Percentiles rank a stretch among this genome's conserved stretches.
phyloP scores from a whole-genome alignment of 2,888 invertebrate genomes.

The Leucozona laternaria region DNA sequence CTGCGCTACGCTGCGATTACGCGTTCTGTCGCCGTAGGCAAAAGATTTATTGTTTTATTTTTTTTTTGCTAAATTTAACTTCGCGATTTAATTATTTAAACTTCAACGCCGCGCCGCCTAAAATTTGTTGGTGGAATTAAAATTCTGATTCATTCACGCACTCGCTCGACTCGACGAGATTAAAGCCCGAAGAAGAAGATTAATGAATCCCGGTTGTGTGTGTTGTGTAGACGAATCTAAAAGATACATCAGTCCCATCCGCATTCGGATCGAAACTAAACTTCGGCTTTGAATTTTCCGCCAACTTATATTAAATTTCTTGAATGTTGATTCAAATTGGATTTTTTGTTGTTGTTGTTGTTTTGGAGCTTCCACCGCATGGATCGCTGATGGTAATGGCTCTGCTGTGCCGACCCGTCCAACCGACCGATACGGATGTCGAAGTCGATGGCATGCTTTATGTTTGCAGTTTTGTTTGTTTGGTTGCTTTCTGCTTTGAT shows the following conservation, averaged over 20 bases:
- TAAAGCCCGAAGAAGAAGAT: background rate
- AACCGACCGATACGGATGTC: background rate
- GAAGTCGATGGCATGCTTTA: constrained; percentile 16
- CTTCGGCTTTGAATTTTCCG: constrained; percentile 62
- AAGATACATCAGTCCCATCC: constrained; percentile 51
- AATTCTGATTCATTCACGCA: background rate
- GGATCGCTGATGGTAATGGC: constrained; percentile 14
- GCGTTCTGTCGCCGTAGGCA: constrained; percentile 1
- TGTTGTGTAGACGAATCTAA: constrained; percentile 16
- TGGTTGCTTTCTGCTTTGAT: constrained; percentile 5
- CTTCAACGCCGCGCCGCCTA: background rate
- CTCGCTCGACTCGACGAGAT: background rate
- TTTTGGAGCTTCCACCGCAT: background rate
- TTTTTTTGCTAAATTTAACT: constrained; percentile 11
- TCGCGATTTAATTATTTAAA: constrained; percentile 21
- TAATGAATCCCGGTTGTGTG: background rate
- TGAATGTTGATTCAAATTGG: constrained; percentile 38
- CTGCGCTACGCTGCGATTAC: too few relatives aligned
- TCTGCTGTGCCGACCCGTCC: background rate
- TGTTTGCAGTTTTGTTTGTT: background rate
- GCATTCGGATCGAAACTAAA: constrained; percentile 67
- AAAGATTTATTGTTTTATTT: constrained; percentile 22
- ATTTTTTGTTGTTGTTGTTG: constrained; percentile 8
- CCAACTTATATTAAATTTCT: constrained; percentile 72
- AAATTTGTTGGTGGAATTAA: background rate